Base-by-base conservation (phyloP, 2,797 vertebrate genomes). In the Arrhamphus sclerolepis region DNA sequence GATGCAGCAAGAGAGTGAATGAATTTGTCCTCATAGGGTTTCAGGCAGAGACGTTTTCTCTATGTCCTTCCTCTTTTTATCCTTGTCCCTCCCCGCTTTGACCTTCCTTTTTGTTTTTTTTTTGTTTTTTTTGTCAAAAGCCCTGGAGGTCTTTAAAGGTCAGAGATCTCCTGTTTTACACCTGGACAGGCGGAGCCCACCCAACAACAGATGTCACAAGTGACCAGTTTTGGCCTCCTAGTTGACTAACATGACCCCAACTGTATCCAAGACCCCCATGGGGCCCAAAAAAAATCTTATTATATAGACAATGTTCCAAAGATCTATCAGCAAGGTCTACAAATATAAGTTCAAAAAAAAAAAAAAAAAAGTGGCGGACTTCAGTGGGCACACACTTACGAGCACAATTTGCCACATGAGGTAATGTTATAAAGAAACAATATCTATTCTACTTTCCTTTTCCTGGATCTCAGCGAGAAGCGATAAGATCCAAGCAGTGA, bases 121-220 rank as follows among this genome's bases (percentile, higher is more conserved):
- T 49, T 21, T 31, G 24, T 31, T 14, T 1, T 8, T 43, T 7
- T 10, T 50, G 11, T 24, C 18, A 18, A 58, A 57, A 74, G 42
- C 62, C 66, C 58, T 14, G 31, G 26, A 51, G 71, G 61, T 58
- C 59, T 43, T 26, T 2, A 29, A 14, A 66, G 72, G 70, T 71
- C 63, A 66, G 17, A 53, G 57, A 63, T 74, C 63, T 41, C 21
- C 43, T 69, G 51, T 76, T 77, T 82, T 49, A 80, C 76, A 75
- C 66, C 74, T 81, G 79, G 55, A 10, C 26, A 46, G 1, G 5
- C 49, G 41, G 24, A 65, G 81, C 73, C 81, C 73, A 78, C 70
- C 69, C 50, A 72, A 31, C 6, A 43, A 24, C 58, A 67, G 56
- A 56, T 77, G 73, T 77, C 77, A 44, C 62, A 62, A 28, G 20